Evolutionary conservation across 2,797 vertebrate genomes (phyloP).

Genomic region (Phrynocephalus forsythii): DNA sequence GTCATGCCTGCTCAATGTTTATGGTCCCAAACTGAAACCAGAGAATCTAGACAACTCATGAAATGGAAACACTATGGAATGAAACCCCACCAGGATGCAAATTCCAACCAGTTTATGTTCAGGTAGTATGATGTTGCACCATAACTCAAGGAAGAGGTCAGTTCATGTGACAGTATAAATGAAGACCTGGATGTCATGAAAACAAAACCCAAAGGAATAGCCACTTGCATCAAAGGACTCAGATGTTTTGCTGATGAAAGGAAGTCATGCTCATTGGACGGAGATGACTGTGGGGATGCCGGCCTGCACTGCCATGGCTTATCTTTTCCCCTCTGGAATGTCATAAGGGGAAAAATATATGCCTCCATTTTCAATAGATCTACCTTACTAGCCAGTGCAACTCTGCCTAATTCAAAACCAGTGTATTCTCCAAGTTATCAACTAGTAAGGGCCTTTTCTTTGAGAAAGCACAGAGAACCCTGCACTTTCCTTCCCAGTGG

Average conservation of each 20-base stretch:
- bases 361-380: not conserved
- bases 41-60: not conserved
- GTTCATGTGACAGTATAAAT: not conserved
- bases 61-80: not conserved
- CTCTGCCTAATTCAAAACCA: constrained; percentile 36
- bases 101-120: not conserved
- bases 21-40: not conserved
- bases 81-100: not conserved
- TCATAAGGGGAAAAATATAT: not conserved
- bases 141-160: not conserved
- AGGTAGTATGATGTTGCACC: not conserved
- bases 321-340: not conserved
- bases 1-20: not conserved
- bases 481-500: not conserved
- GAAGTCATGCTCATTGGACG: not conserved
- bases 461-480: constrained; percentile 1
- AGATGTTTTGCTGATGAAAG: not conserved
- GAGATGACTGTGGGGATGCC: accelerated
- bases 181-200: not conserved
- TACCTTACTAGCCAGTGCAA: not conserved
- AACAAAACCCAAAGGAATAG: not conserved
- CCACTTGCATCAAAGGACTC: not conserved
- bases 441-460: accelerated
- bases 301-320: not conserved
- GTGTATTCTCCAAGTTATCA: constrained; percentile 19